phyloP scores from a whole-genome alignment of 2,888 invertebrate species.

The Cordilura impudica region DNA sequence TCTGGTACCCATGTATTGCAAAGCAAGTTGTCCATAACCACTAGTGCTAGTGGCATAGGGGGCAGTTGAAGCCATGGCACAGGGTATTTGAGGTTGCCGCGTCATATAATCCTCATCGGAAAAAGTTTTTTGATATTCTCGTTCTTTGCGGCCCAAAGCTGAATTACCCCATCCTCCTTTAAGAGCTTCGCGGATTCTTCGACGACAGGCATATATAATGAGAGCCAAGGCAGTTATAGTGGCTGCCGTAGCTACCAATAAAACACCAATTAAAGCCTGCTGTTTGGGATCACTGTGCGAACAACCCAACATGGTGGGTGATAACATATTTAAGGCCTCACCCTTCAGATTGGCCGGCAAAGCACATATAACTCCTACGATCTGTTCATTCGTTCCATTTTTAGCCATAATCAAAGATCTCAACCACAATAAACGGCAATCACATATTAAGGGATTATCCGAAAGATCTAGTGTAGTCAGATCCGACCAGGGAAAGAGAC shows the following conservation, averaged over 20 bases:
- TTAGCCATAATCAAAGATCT: slow-evolving; percentile 81
- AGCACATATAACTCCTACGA: slow-evolving; percentile 82
- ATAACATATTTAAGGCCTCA: slow-evolving; percentile 83
- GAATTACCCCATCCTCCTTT: slow-evolving; percentile 81
- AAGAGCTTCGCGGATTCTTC: slow-evolving; percentile 87
- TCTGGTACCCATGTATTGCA: slow-evolving; percentile 79
- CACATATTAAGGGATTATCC: slow-evolving; percentile 90
- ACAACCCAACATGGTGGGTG: slow-evolving; percentile 89
- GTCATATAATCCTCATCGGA: slow-evolving; percentile 89
- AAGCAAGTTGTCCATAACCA: slow-evolving; percentile 76
- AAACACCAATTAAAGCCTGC: slow-evolving; percentile 88
- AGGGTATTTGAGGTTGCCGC: slow-evolving; percentile 74
- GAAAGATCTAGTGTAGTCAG: slow-evolving; percentile 86
- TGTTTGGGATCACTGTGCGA: slow-evolving; percentile 88
- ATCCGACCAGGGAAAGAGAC: slow-evolving; percentile 88
- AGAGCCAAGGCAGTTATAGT: slow-evolving; percentile 85
- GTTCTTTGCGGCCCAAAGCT: slow-evolving; percentile 84
- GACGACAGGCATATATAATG: slow-evolving; percentile 88
- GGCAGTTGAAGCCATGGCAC: slow-evolving; percentile 68
- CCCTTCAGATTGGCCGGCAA: slow-evolving; percentile 86
- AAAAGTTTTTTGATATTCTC: slow-evolving; percentile 93
- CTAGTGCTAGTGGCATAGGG: slow-evolving; percentile 70
- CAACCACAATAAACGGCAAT: slow-evolving; percentile 89
- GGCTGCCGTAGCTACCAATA: slow-evolving; percentile 86
- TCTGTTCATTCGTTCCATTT: slow-evolving; percentile 74